Evolutionary conservation across 2,888 invertebrate species (phyloP), one percentile per base, ranked within the genome.

Genomic region (Sthenelais limicola): DNA sequence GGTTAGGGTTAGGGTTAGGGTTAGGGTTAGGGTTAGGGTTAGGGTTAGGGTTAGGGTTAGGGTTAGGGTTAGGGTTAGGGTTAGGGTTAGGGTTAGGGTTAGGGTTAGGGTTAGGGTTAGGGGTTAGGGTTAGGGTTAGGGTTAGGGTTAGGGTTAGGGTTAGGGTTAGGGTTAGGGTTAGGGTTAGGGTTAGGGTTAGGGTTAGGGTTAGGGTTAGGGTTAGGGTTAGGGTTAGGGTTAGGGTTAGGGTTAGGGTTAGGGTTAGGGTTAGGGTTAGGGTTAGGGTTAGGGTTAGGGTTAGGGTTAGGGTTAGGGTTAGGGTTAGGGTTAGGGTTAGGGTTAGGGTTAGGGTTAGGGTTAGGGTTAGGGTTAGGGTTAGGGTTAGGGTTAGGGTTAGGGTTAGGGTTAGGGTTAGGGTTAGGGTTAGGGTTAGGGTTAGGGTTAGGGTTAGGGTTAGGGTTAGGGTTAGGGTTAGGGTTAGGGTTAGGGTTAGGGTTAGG

Each of bases 331-430:
- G n/a, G n/a, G n/a, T n/a, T n/a, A n/a, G n/a, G n/a, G n/a, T n/a
- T 43, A 43, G 43, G 43, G 43, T 43, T 43, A 43, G 43, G 43
- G 43, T 43, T 43, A 43, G 43, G 72, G 72, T 68, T 75, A 74
- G 76, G 76, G 76, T 75, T 73, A 71, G 72, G 73, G 78, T 75
- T 77, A 74, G 75, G 78, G 77, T 75, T 77, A 74, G 73, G 76
- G 77, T 76, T 74, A 74, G 76, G 77, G 77, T 75, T 75, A 71
- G 69, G 74, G 76, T 74, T 78, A 73, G 74, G 73, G 77, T 76
- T 72, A 67, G 70, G 74, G 71, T 73, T 75, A 73, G 76, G 77
- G 74, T 74, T 76, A 71, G 76, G 77, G 73, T 77, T 76, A 56
- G 56, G 56, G 56, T 56, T 56, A 56, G 51, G 66, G 43, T 66